Base-by-base conservation (phyloP, 2,797 vertebrate genomes). In the Neomorphus geoffroyi region DNA sequence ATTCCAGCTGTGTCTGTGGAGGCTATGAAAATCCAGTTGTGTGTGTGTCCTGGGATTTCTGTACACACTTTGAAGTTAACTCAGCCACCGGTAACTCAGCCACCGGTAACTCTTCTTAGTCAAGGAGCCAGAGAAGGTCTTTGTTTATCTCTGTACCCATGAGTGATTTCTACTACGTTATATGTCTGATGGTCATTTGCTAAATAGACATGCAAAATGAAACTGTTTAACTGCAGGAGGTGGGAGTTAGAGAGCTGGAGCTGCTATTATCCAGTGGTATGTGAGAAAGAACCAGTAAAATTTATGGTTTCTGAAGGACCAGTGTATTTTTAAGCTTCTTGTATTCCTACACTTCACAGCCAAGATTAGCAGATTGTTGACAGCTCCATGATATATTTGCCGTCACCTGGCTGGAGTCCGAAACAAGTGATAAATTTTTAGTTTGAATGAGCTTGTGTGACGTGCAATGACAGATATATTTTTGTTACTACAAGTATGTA, bases 251-350 rank as follows among this genome's bases (percentile, higher is more conserved):
- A 57, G 82, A 87, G 65, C 80, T 81, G 83, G 41, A 92, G 91
- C 24, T 93, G 67, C 74, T 65, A 61, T 89, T 92, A 77, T 57
- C 78, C 83, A 78, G 67, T n/a, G 66, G 69, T 74, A 50, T 10
- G 83, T 85, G 80, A 85, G 88, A 78, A 70, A 41, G 60, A 89
- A 64, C 67, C 67, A 90, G 86, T 65, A 78, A 45, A 94, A 96
- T 94, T 94, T 93, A 95, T 90, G 93, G 83, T 57, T 95, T 95
- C 78, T 87, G 83, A 92, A 91, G 87, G 67, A 91, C 80, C 74
- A 41, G 69, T 90, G 30, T 95, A 88, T 94, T 96, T 96, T 95
- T 86, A 94, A 96, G 93, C 67, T 94, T n/a, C 82, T 94, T 90
- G 64, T 88, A 94, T 94, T 88, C 88, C 85, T 90, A 77, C 72